Evolutionary conservation across 2,888 invertebrate species (phyloP).

Genomic region (Drosophila koepferae): DNA sequence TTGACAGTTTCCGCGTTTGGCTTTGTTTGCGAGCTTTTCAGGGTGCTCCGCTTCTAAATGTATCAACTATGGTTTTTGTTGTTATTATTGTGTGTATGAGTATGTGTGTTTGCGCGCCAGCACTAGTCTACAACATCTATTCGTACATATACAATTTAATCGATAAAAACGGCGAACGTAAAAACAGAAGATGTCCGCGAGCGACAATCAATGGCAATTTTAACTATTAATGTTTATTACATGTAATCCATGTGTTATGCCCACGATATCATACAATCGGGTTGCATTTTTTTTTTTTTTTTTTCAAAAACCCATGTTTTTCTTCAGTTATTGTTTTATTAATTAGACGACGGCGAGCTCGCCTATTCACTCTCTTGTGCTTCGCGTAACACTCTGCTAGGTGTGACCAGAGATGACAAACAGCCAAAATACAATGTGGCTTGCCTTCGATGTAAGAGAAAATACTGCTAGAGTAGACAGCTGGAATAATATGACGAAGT

Average conservation of each 20-base stretch:
- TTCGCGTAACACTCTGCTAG: constrained; percentile 44
- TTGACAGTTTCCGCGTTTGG: constrained; percentile 38
- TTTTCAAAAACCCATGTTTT: constrained; percentile 45
- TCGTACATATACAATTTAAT: constrained; percentile 44
- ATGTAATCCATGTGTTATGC: neutral
- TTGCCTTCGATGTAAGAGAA: neutral
- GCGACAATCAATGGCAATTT: neutral
- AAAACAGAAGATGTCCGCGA: constrained; percentile 3
- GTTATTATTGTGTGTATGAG: constrained; percentile 4
- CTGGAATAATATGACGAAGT: neutral
- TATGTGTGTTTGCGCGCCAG: constrained; percentile 66
- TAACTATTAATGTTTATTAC: constrained; percentile 3
- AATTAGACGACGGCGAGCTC: constrained; percentile 19
- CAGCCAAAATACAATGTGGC: neutral
- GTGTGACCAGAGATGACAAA: constrained; percentile 28
- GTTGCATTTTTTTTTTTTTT: constrained; percentile 11
- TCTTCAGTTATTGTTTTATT: constrained; percentile 9
- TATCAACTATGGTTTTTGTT: constrained; percentile 19
- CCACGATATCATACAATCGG: neutral
- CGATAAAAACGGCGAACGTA: constrained; percentile 33
- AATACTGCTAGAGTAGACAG: constrained; percentile 2
- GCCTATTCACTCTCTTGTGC: constrained; percentile 18
- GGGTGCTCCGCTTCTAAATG: constrained; percentile 22
- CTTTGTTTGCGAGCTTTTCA: constrained; percentile 20
- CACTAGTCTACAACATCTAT: constrained; percentile 21